Conservation (phyloP, 2,113 vertebrate species). For the Ramphastos sulfuratus region DNA sequence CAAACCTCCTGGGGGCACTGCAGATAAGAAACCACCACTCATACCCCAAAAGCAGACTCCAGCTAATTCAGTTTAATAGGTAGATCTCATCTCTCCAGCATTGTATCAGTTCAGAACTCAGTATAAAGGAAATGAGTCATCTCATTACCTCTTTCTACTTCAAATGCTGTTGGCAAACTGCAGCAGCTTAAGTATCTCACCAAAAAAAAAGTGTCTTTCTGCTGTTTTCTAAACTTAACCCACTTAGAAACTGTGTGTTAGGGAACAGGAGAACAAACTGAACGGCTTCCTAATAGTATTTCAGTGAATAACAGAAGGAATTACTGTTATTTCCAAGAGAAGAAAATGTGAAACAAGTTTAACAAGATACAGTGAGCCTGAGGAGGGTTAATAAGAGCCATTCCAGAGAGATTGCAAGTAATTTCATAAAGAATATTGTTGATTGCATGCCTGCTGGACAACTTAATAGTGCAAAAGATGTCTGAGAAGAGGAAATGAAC, state of each 20-base stretch:
- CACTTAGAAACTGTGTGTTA: not conserved
- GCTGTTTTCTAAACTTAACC: not conserved
- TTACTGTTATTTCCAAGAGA: not conserved
- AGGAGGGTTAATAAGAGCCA: not conserved
- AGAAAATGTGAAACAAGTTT: not conserved
- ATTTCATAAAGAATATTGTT: conserved; percentile 8
- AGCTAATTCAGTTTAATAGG: not conserved
- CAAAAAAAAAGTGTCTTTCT: not conserved
- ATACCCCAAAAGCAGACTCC: not conserved
- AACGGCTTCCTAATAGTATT: not conserved
- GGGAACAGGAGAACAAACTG: not conserved
- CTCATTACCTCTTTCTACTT: not conserved
- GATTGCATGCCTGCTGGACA: not conserved
- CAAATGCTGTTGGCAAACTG: not conserved
- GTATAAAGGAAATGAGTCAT: not conserved
- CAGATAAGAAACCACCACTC: not conserved
- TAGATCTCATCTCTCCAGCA: not conserved
- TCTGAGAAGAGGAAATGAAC: not conserved
- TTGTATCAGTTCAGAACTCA: not conserved
- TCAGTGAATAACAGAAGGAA: not conserved
- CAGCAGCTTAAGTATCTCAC: not conserved
- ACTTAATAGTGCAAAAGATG: not conserved
- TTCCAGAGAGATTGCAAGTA: not conserved
- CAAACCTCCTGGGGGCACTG: not conserved
- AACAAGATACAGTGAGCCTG: not conserved